Percentiles rank a stretch among this genome's conserved stretches.
phyloP scores from a whole-genome alignment of 2,113 vertebrate species.

The Perca flavescens region DNA sequence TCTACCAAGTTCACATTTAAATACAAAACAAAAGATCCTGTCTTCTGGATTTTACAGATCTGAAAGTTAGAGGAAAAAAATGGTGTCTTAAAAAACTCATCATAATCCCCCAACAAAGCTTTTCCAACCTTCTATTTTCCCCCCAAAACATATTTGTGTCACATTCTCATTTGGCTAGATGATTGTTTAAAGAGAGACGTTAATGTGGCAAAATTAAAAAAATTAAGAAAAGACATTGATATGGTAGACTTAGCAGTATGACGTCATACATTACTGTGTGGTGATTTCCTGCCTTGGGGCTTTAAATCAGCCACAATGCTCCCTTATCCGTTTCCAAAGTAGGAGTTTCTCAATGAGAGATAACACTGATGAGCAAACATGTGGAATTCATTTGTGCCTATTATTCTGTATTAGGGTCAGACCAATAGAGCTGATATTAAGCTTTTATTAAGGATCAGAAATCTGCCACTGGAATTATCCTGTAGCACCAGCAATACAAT shows the following conservation, averaged over 20 bases:
- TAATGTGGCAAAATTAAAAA: constrained; percentile 15
- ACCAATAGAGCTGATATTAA: constrained; percentile 17
- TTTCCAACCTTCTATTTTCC: not conserved
- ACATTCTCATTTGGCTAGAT: constrained; percentile 33
- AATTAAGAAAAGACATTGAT: constrained; percentile 45
- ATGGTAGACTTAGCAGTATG: constrained; percentile 31
- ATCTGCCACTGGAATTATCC: not conserved
- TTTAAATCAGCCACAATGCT: constrained; percentile 17
- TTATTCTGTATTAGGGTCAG: constrained; percentile 7
- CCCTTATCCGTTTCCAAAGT: not conserved
- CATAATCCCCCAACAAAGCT: constrained; percentile 8
- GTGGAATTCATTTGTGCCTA: constrained; percentile 3
- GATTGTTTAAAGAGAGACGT: constrained; percentile 5
- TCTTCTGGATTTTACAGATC: constrained; percentile 2
- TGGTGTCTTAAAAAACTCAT: not conserved
- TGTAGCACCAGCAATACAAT: constrained; percentile 2
- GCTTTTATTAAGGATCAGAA: not conserved
- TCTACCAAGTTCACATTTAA: not conserved
- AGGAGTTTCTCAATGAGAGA: constrained; percentile 1
- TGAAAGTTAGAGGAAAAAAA: not conserved
- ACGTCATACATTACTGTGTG: constrained; percentile 16
- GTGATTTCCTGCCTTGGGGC: not conserved
- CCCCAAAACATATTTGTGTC: constrained; percentile 3
- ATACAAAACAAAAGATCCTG: not conserved
- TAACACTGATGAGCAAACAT: constrained; percentile 7